Conservation (phyloP, 2,888 invertebrate species). For the Mythimna vitellina region DNA sequence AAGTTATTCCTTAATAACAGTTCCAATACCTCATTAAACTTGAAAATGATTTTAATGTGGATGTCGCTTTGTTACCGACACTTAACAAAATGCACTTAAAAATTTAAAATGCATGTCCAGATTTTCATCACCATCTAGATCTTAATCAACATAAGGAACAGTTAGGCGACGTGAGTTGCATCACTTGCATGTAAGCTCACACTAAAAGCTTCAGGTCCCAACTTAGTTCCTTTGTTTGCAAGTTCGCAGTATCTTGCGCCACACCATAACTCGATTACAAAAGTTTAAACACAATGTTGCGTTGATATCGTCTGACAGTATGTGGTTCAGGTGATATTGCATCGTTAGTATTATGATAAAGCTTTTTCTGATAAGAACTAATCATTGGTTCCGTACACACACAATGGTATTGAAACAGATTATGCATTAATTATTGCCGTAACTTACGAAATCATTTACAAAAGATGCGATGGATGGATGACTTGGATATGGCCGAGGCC, state of each 20-base stretch:
- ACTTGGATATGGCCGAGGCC: conserved; percentile 4
- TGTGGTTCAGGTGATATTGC: conserved; percentile 54
- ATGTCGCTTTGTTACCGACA: neutral
- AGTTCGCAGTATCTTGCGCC: conserved; percentile 47
- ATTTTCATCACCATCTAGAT: neutral
- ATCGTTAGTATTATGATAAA: conserved; percentile 32
- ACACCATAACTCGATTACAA: conserved; percentile 63
- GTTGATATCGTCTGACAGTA: conserved; percentile 61
- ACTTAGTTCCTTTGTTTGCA: conserved; percentile 41
- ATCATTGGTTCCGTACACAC: neutral
- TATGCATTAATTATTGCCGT: neutral
- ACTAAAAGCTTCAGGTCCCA: conserved; percentile 32
- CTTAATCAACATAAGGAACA: conserved; percentile 12
- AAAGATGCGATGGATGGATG: neutral
- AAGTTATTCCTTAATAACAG: neutral
- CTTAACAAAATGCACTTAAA: neutral
- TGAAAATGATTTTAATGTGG: neutral
- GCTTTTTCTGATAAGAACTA: conserved; percentile 13
- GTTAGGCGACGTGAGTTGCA: conserved; percentile 11
- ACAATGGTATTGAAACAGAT: neutral
- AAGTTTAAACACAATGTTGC: conserved; percentile 67
- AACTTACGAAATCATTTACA: neutral
- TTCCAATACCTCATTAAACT: neutral
- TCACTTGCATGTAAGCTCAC: conserved; percentile 5
- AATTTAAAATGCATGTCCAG: neutral